phyloP scores from a whole-genome alignment of 2,888 invertebrate genomes.

The Hermaeophaga mercurialis region DNA sequence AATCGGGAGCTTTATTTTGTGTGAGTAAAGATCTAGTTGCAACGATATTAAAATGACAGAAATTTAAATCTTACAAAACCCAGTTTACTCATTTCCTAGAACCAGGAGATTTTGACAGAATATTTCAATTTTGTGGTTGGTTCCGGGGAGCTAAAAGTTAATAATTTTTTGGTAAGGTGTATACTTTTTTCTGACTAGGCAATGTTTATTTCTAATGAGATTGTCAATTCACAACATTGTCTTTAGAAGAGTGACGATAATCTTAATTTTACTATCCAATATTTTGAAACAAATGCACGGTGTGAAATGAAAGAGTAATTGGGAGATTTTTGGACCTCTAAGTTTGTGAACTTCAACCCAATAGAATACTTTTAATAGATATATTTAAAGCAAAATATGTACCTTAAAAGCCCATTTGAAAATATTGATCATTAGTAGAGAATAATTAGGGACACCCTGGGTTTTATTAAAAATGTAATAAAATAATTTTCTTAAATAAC shows the following conservation, averaged over 20 bases:
- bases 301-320: too few relatives aligned
- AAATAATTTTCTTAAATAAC: too few relatives aligned
- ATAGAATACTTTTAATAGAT: too few relatives aligned
- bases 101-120: neutral
- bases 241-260: neutral
- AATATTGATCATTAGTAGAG: too few relatives aligned
- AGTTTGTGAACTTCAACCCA: too few relatives aligned
- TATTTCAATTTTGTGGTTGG: neutral
- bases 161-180: neutral
- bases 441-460: too few relatives aligned
- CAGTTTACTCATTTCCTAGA: neutral
- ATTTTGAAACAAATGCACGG: neutral
- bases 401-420: too few relatives aligned
- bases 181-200: slow-evolving; percentile 4
- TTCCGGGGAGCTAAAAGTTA: slow-evolving; percentile 1
- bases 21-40: neutral
- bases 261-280: slow-evolving; percentile 1
- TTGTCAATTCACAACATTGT: neutral
- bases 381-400: too few relatives aligned
- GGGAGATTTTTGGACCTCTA: too few relatives aligned
- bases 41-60: neutral
- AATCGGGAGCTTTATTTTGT: neutral
- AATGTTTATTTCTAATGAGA: too few relatives aligned
- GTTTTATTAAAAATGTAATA: too few relatives aligned
- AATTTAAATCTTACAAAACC: neutral